Evolutionary conservation across 2,797 vertebrate species (phyloP), one percentile per base, ranked within the genome.

Genomic region (Chiroxiphia lanceolata): DNA sequence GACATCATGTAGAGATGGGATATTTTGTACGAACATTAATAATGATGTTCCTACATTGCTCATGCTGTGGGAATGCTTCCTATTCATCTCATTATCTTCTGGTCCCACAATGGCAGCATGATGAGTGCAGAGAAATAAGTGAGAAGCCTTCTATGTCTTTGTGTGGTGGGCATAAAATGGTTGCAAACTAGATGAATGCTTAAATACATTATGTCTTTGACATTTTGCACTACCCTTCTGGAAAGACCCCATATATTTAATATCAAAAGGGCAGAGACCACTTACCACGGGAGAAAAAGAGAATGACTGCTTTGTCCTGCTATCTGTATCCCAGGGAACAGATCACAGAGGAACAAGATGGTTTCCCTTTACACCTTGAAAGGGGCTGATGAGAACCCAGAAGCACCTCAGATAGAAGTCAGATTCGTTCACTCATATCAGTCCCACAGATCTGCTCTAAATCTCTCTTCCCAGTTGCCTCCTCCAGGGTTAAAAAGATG

Each of bases 31-130:
- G 94, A 96, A 95, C 97, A 96, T 97, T 96, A 96, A 97, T 97
- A 97, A 97, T 95, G 97, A 97, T 96, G 95, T 97, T 95, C 97
- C 96, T 91, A 96, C 95, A 94, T 95, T 51, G 95, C 92, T 95
- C 97, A 96, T 95, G 97, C 97, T 97, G 97, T 92, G 97, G 97
- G 95, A 97, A 96, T 96, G 96, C 95, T 96, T 95, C 95, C 91
- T 96, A 96, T 97, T 97, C 96, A 97, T 97, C 96, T 97, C 97
- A 97, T 97, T 97, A 97, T 96, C 95, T 93, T 96, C 94, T 97
- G 91, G 96, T 95, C 88, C 97, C 92, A 97, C 97, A 97, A 97
- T 97, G 93, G 92, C 94, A 97, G 93, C 95, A 95, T 91, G 93
- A 97, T 88, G 91, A 96, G 96, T 95, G 95, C 90, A 96, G 95